Conservation (phyloP, 2,888 invertebrate species). For the Gastrophysa polygoni region DNA sequence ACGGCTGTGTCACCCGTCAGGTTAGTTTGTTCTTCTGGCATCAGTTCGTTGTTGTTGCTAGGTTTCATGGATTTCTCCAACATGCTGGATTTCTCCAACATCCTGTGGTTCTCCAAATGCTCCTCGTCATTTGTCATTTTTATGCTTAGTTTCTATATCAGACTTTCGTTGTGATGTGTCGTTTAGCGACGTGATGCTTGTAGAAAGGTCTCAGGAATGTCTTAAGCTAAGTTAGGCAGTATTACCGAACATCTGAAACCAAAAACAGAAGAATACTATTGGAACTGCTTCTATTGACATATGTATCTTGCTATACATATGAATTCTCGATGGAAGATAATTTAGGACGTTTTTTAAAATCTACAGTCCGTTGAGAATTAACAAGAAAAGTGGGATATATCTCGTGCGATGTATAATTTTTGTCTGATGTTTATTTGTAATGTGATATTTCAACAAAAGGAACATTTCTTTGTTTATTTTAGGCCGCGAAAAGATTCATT, state of each 20-base stretch:
- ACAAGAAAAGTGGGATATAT: too few relatives aligned
- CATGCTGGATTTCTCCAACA: slow-evolving; percentile 43
- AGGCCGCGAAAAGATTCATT: too few relatives aligned
- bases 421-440: too few relatives aligned
- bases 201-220: not conserved
- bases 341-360: too few relatives aligned
- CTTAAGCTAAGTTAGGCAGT: not conserved
- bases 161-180: slow-evolving; percentile 25
- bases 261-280: too few relatives aligned
- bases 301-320: too few relatives aligned
- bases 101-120: slow-evolving; percentile 29
- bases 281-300: too few relatives aligned
- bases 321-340: too few relatives aligned
- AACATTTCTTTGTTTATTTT: too few relatives aligned
- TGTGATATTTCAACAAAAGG: too few relatives aligned
- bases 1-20: slow-evolving; percentile 47
- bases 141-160: slow-evolving; percentile 15
- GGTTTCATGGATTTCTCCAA: slow-evolving; percentile 42
- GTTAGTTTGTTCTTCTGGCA: slow-evolving; percentile 54
- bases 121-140: slow-evolving; percentile 28
- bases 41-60: slow-evolving; percentile 49
- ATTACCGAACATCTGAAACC: not conserved
- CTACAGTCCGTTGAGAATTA: too few relatives aligned
- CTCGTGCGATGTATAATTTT: too few relatives aligned
- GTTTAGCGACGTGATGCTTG: not conserved